phyloP scores from a whole-genome alignment of 2,113 vertebrate species.

The Rhegmatorhina hoffmannsi region DNA sequence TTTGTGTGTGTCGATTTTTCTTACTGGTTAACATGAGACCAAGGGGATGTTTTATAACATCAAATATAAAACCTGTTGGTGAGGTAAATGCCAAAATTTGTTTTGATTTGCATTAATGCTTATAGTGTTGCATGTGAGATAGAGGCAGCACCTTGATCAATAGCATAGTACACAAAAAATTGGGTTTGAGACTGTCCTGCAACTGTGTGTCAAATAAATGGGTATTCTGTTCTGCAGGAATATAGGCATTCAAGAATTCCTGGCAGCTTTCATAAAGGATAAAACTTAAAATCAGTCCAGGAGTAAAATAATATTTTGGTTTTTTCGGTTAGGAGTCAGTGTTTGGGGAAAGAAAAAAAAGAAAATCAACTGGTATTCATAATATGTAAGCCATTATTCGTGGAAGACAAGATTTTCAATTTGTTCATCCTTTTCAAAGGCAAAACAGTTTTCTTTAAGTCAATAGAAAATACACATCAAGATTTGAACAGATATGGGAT shows the following conservation, averaged over 20 bases:
- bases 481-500: constrained; percentile 61
- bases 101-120: constrained; percentile 46
- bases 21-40: constrained; percentile 53
- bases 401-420: constrained; percentile 38
- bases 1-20: constrained; percentile 54
- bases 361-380: not conserved
- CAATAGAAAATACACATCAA: constrained; percentile 54
- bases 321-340: constrained; percentile 24
- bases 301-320: constrained; percentile 42
- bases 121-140: constrained; percentile 35
- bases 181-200: constrained; percentile 49
- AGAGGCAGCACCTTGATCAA: constrained; percentile 57
- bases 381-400: constrained; percentile 2
- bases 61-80: constrained; percentile 16
- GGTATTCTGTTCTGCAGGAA: constrained; percentile 31
- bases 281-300: constrained; percentile 45
- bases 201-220: constrained; percentile 37
- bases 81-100: constrained; percentile 50
- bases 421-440: constrained; percentile 52
- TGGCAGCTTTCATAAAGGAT: constrained; percentile 13
- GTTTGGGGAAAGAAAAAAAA: not conserved
- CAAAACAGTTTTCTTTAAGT: constrained; percentile 47
- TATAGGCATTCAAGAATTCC: constrained; percentile 17
- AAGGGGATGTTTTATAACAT: constrained; percentile 52
- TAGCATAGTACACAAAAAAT: constrained; percentile 38